Evolutionary conservation across 2,797 vertebrate genomes (phyloP).

Genomic region (Eurystomus glaucurus): DNA sequence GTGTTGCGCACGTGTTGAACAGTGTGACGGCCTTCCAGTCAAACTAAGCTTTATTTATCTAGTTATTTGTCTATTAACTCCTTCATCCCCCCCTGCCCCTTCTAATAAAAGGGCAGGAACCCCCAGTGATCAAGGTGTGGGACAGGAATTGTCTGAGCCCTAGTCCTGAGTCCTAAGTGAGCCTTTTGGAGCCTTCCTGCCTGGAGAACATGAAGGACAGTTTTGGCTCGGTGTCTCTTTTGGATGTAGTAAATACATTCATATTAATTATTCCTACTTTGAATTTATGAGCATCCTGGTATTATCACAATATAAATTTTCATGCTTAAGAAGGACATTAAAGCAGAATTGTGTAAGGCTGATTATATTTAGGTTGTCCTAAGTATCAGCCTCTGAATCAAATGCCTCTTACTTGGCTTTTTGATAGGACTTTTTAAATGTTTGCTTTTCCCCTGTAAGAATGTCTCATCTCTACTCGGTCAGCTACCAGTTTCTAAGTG

Average conservation of each 20-base stretch:
- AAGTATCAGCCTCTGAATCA: background rate
- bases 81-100: accelerated
- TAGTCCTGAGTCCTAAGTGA: background rate
- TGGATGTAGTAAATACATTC: background rate
- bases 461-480: background rate
- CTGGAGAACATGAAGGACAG: background rate
- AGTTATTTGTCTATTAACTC: background rate
- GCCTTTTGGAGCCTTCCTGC: background rate
- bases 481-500: background rate
- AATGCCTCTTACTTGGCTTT: background rate
- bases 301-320: background rate
- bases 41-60: background rate
- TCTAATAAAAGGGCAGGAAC: background rate
- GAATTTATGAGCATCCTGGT: background rate
- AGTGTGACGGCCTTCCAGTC: background rate
- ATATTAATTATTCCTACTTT: background rate
- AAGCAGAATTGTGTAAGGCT: background rate
- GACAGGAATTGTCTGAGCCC: background rate
- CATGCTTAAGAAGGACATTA: background rate
- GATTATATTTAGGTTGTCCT: background rate
- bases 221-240: background rate
- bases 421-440: background rate
- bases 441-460: background rate
- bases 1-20: background rate
- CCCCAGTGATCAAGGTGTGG: background rate